These are phyloP conservation scores for Cyrtorhinus lividipennis DNA, from an alignment of 1,140 invertebrate species.

Conservation along the genomic window DNA sequence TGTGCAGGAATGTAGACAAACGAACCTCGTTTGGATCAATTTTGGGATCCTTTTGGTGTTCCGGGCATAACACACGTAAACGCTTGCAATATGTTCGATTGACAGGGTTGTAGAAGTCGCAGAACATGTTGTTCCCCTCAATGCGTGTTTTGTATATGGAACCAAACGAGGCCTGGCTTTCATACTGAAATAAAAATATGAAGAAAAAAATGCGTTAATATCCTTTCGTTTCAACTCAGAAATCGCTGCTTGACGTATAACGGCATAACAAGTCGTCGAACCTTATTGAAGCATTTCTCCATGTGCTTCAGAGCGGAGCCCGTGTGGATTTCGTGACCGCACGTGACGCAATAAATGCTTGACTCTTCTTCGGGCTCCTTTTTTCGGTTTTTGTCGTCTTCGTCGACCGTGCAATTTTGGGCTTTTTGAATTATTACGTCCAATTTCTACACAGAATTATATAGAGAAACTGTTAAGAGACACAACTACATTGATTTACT, in stretches of 20 bases:
- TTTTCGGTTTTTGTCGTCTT: constrained; percentile 44
- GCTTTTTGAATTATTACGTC: constrained; percentile 68
- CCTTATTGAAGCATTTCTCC: constrained; percentile 91
- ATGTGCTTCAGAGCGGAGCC: constrained; percentile 81
- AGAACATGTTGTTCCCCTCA: constrained; percentile 93
- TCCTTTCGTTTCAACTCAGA: not conserved
- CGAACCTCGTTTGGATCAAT: constrained; percentile 53
- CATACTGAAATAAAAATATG: constrained; percentile 46
- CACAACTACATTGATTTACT: not conserved
- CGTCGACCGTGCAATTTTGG: constrained; percentile 49
- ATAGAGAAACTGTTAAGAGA: not conserved
- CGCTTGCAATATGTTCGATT: constrained; percentile 93
- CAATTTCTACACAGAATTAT: constrained; percentile 38
- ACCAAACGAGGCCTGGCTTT: constrained; percentile 92
- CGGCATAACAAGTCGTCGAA: too few relatives aligned
- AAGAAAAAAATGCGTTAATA: constrained; percentile 31
- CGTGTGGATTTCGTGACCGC: constrained; percentile 83
- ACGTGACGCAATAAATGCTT: constrained; percentile 90
- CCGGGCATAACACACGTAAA: constrained; percentile 86
- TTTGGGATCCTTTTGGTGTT: constrained; percentile 94
- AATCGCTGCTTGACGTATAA: too few relatives aligned
- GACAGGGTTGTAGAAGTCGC: constrained; percentile 84
- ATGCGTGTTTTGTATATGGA: constrained; percentile 87
- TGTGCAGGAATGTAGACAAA: too few relatives aligned
- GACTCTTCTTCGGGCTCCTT: constrained; percentile 63